Conservation (phyloP, 2,797 vertebrate species). For the Chrosomus eos region DNA sequence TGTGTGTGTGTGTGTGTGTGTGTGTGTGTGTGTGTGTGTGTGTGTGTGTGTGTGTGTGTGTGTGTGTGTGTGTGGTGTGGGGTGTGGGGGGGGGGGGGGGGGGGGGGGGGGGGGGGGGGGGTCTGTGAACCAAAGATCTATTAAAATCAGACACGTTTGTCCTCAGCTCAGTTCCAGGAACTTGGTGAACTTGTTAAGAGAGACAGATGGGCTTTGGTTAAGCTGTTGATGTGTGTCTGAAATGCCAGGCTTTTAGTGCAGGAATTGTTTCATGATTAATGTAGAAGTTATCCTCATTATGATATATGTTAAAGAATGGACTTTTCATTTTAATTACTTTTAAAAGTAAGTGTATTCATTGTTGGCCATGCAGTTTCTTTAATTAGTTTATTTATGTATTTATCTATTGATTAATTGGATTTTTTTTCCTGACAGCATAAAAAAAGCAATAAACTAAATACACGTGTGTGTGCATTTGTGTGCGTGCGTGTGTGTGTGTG, state of each 20-base stretch:
- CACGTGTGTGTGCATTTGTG: too few species aligned
- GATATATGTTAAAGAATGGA: conserved; percentile 35
- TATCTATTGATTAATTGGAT: too few species aligned
- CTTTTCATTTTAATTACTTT: conserved; percentile 42
- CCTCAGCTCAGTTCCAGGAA: conserved; percentile 46
- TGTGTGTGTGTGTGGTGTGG: too few species aligned
- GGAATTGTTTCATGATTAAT: not conserved
- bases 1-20: too few species aligned
- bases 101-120: conserved; percentile 13
- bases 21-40: too few species aligned
- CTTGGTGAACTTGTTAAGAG: conserved; percentile 60
- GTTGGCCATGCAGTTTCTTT: too few species aligned
- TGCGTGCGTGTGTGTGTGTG: too few species aligned
- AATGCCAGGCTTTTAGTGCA: conserved; percentile 26
- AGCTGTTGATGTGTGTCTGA: conserved; percentile 59
- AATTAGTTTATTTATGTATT: too few species aligned
- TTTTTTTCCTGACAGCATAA: too few species aligned
- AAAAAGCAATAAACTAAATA: too few species aligned
- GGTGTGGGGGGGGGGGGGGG: too few species aligned
- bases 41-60: too few species aligned
- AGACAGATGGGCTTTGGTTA: conserved; percentile 43
- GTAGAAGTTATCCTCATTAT: conserved; percentile 4
- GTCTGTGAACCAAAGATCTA: conserved; percentile 59
- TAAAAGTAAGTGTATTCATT: not conserved
- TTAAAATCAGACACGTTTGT: conserved; percentile 58